Conservation (phyloP, 37 sponge, comb jelly and placozoan genomes). For the Corticium candelabrum region DNA sequence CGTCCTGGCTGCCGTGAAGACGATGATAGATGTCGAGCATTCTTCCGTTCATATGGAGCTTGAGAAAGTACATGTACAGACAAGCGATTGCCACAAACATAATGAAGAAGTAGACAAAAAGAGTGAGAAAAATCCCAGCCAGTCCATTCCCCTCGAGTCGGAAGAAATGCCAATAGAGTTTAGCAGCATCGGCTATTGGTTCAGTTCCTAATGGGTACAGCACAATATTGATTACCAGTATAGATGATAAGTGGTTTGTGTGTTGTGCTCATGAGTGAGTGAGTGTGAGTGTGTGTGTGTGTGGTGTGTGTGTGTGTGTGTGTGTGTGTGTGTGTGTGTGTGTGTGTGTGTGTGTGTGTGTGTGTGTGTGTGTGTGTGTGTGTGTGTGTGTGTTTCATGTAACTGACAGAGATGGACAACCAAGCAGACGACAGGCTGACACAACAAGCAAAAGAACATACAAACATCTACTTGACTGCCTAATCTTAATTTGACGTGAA, state of each 20-base stretch:
- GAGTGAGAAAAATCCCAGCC: constrained; percentile 26
- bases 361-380: no score
- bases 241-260: no score
- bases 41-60: constrained; percentile 25
- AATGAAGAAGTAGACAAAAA: constrained; percentile 30
- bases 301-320: no score
- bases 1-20: constrained; percentile 17
- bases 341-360: no score
- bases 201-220: background rate
- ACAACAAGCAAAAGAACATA: no score
- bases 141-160: constrained; percentile 18
- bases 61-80: constrained; percentile 35
- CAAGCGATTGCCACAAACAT: constrained; percentile 16
- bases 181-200: constrained; percentile 28
- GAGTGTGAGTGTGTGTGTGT: no score
- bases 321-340: no score
- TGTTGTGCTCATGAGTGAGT: no score
- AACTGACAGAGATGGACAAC: no score
- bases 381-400: no score
- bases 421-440: no score
- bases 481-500: background rate
- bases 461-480: no score
- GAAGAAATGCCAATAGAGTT: constrained; percentile 22
- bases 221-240: background rate
- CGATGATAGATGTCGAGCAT: constrained; percentile 24